Evolutionary conservation across 1,140 invertebrate genomes (phyloP).

Genomic region (Himalopsyche phryganea): DNA sequence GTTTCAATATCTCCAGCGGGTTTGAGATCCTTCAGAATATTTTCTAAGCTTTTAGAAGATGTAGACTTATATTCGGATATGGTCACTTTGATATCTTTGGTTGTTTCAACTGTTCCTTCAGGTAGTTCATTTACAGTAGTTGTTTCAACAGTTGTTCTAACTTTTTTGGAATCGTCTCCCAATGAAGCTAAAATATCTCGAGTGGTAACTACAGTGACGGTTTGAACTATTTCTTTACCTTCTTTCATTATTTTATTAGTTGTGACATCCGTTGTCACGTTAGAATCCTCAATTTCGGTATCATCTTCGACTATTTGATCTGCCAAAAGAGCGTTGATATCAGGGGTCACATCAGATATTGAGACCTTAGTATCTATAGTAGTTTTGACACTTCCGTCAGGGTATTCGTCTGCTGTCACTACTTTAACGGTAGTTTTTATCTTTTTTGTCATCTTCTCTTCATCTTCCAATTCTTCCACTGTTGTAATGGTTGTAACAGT

Average conservation of each 20-base stretch:
- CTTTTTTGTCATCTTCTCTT: conserved; percentile 39
- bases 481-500: conserved; percentile 41
- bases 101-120: conserved; percentile 46
- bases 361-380: conserved; percentile 35
- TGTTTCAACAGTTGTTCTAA: conserved; percentile 47
- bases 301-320: conserved; percentile 22
- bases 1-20: conserved; percentile 37
- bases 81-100: conserved; percentile 46
- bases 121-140: conserved; percentile 43
- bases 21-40: conserved; percentile 40
- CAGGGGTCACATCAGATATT: conserved; percentile 27
- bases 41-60: conserved; percentile 34
- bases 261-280: conserved; percentile 39
- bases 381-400: conserved; percentile 45
- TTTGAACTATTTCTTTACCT: conserved; percentile 43
- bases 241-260: conserved; percentile 40
- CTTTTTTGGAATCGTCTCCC: conserved; percentile 43
- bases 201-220: conserved; percentile 45
- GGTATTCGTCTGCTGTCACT: conserved; percentile 47
- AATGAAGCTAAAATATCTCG: conserved; percentile 41
- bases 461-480: conserved; percentile 45
- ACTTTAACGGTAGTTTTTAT: conserved; percentile 44
- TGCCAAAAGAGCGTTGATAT: conserved; percentile 9
- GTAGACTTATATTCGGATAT: conserved; percentile 40
- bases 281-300: conserved; percentile 39